Conservation (phyloP, 2,113 vertebrate genomes). For the Myrmecophaga tridactyla region DNA sequence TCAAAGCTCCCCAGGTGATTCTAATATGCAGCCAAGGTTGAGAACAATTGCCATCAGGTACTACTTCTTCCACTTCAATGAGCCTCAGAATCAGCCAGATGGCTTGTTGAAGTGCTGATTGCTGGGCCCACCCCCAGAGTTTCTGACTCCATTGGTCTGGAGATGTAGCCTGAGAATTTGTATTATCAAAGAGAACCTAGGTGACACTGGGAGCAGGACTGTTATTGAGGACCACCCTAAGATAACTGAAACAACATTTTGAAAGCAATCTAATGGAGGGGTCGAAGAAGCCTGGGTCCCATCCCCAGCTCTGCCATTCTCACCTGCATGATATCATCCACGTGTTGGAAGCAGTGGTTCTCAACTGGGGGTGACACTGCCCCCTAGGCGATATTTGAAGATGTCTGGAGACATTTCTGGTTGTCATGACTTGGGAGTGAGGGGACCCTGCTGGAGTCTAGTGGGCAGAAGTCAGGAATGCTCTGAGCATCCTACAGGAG, state of each 20-base stretch:
- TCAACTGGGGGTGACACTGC: too few relatives aligned
- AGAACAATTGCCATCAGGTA: background rate
- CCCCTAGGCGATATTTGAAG: too few relatives aligned
- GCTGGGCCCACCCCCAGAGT: background rate
- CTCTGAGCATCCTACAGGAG: background rate
- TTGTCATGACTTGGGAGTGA: background rate
- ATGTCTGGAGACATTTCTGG: background rate
- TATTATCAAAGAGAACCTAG: background rate
- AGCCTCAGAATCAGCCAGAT: too few relatives aligned
- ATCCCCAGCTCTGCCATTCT: background rate
- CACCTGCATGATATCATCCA: fast-evolving
- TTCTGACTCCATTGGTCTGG: background rate
- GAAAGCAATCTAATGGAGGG: too few relatives aligned
- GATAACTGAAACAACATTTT: background rate
- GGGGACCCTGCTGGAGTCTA: background rate
- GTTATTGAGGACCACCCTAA: fast-evolving
- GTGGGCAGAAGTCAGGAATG: too few relatives aligned
- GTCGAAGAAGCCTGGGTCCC: background rate
- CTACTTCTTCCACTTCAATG: background rate
- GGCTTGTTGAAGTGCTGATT: background rate
- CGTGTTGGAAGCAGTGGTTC: background rate
- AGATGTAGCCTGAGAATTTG: background rate
- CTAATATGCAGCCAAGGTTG: fast-evolving
- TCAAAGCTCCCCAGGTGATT: background rate
- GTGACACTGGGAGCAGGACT: background rate